Conservation (phyloP, 2,113 vertebrate genomes). For the Eupsittula cactorum region DNA sequence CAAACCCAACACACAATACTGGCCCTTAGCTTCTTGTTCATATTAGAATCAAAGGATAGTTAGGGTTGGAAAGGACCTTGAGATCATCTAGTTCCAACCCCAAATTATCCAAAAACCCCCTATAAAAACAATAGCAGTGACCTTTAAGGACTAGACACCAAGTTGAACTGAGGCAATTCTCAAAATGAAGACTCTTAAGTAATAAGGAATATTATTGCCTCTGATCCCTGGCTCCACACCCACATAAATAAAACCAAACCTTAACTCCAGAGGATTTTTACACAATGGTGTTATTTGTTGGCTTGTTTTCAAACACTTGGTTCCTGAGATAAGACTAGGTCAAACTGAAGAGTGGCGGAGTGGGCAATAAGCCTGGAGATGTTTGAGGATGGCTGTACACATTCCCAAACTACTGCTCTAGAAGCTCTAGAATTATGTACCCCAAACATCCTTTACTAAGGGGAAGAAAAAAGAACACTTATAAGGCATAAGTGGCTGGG, state of each 20-base stretch:
- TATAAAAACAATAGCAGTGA: not conserved
- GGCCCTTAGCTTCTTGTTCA: not conserved
- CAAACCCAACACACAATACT: not conserved
- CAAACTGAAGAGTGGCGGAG: not conserved
- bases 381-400: not conserved
- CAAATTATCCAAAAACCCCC: not conserved
- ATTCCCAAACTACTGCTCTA: not conserved
- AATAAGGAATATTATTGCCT: not conserved
- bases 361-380: not conserved
- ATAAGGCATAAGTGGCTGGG: not conserved
- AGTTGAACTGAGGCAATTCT: not conserved
- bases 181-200: not conserved
- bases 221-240: not conserved
- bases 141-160: not conserved
- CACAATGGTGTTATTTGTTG: not conserved
- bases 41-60: not conserved
- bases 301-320: not conserved
- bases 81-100: not conserved
- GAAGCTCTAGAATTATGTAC: not conserved
- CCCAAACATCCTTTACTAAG: not conserved
- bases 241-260: slow-evolving; percentile 15
- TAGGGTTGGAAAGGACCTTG: not conserved
- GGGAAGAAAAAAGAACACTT: not conserved
- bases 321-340: not conserved
- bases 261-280: not conserved